Percentiles rank a stretch among this genome's conserved stretches.
phyloP scores from a whole-genome alignment of 1,140 invertebrate species.

The Venturia canescens region DNA sequence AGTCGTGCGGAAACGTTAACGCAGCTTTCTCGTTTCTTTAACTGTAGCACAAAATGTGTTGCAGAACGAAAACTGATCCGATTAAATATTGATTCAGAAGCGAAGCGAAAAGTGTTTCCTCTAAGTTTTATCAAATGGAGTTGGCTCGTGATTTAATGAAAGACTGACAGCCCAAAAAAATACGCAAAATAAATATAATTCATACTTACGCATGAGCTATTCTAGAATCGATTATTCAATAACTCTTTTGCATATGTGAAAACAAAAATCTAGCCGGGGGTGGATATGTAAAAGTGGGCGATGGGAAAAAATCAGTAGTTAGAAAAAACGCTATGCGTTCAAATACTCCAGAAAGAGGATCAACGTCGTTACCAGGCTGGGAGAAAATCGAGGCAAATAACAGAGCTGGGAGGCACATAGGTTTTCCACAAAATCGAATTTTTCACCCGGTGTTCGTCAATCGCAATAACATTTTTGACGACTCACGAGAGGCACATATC shows the following conservation, averaged over 20 bases:
- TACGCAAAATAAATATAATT: too few species aligned
- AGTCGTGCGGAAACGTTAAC: background rate
- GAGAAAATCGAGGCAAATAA: conserved; percentile 11
- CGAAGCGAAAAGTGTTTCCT: too few species aligned
- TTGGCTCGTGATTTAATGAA: too few species aligned
- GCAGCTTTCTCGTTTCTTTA: background rate
- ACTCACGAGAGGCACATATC: conserved; percentile 36
- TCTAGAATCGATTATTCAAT: too few species aligned
- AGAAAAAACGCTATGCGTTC: too few species aligned
- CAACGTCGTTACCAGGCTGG: background rate
- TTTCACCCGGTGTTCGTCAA: conserved; percentile 21
- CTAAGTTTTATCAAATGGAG: too few species aligned
- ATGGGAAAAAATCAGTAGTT: conserved; percentile 5
- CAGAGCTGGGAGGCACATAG: conserved; percentile 24
- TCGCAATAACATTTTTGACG: conserved; percentile 40
- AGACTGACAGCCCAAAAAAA: too few species aligned
- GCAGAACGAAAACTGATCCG: too few species aligned
- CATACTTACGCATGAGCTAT: too few species aligned
- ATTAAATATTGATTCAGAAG: too few species aligned
- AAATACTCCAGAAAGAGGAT: background rate
- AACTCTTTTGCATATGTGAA: too few species aligned
- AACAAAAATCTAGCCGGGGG: background rate
- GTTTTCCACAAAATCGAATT: conserved; percentile 33
- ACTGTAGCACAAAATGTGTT: too few species aligned
- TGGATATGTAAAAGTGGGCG: background rate